These are phyloP conservation scores for Telmatochromis sp. DNA, from an alignment of 2,113 vertebrate genomes.

Conservation along the genomic window DNA sequence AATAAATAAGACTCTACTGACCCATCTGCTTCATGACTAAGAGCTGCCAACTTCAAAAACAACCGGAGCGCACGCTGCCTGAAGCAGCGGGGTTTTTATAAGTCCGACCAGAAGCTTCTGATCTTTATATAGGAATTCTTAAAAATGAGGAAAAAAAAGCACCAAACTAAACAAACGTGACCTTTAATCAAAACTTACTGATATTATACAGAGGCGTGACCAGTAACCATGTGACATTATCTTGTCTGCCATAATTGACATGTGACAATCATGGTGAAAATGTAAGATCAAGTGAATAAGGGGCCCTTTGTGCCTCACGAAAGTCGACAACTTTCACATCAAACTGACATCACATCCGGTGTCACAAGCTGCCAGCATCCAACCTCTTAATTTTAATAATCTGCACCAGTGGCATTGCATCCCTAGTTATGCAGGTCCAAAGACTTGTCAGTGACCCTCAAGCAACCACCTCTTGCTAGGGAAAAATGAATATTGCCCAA, in stretches of 20 bases:
- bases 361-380: background rate
- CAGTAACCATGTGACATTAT: background rate
- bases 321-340: background rate
- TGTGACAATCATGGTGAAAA: background rate
- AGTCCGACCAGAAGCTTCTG: background rate
- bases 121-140: background rate
- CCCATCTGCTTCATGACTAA: conserved; percentile 18
- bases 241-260: background rate
- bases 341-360: background rate
- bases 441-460: background rate
- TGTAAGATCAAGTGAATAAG: background rate
- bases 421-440: background rate
- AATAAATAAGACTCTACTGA: conserved; percentile 39
- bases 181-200: background rate
- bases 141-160: fast-evolving
- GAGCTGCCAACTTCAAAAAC: background rate
- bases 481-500: background rate
- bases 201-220: background rate
- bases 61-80: background rate
- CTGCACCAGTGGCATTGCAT: background rate
- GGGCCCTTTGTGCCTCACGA: fast-evolving
- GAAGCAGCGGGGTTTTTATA: background rate
- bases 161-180: background rate
- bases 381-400: background rate
- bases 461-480: background rate